Evolutionary conservation across 2,113 vertebrate species (phyloP).

Genomic region (Eretmodus cyanostictus): DNA sequence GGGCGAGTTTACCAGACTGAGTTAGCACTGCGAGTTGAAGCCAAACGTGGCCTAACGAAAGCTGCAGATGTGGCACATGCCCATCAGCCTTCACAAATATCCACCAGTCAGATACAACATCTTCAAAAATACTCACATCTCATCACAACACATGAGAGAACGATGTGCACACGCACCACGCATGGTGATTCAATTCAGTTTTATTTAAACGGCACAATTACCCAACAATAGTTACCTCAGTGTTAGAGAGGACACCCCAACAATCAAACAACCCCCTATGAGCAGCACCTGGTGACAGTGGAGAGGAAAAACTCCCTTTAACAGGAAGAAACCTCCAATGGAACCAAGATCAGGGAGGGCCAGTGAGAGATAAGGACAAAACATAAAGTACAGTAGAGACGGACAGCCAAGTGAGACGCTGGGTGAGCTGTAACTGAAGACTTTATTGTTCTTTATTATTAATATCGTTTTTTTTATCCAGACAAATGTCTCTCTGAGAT

Average conservation of each 20-base stretch:
- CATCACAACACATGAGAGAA: neutral
- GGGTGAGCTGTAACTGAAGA: neutral
- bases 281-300: neutral
- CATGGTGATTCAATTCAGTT: neutral
- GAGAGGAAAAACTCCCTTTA: neutral
- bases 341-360: neutral
- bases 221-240: neutral
- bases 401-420: neutral
- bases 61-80: neutral
- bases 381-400: neutral
- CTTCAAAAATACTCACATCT: neutral
- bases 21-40: neutral
- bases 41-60: neutral
- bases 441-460: neutral
- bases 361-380: neutral
- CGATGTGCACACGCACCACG: fast-evolving
- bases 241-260: neutral
- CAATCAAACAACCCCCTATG: neutral
- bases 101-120: neutral
- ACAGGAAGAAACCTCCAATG: neutral
- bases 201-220: neutral
- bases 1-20: neutral
- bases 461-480: fast-evolving
- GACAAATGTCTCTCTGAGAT: neutral
- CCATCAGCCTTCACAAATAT: neutral